These are phyloP conservation scores for Solenopsis invicta DNA, from an alignment of 1,140 invertebrate species.

Conservation along the genomic window DNA sequence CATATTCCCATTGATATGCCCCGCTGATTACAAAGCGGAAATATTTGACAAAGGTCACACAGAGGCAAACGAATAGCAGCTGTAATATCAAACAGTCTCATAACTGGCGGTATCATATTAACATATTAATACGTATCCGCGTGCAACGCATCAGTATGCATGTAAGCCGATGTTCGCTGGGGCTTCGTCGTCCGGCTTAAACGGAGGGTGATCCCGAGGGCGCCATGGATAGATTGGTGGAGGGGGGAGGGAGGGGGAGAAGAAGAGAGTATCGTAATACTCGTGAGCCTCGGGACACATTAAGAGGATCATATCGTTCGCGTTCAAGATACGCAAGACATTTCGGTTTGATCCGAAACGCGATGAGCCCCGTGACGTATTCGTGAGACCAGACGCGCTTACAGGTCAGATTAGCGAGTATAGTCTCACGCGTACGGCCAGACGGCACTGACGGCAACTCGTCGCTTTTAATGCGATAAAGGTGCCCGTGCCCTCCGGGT, in stretches of 20 bases:
- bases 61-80: constrained; percentile 46
- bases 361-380: constrained; percentile 52
- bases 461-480: constrained; percentile 73
- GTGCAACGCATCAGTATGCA: constrained; percentile 81
- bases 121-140: constrained; percentile 77
- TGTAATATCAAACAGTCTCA: constrained; percentile 60
- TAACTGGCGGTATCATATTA: constrained; percentile 64
- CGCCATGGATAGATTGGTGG: constrained; percentile 17
- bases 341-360: constrained; percentile 76
- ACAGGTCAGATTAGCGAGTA: constrained; percentile 16
- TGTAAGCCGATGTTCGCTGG: constrained; percentile 80
- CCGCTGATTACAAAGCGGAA: neutral
- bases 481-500: constrained; percentile 45
- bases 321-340: constrained; percentile 77
- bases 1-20: neutral
- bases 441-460: constrained; percentile 60
- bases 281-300: constrained; percentile 80
- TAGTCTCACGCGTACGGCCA: constrained; percentile 41
- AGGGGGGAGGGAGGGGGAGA: constrained; percentile 5
- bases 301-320: constrained; percentile 85
- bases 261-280: constrained; percentile 83
- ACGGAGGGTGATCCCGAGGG: constrained; percentile 49
- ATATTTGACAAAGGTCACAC: constrained; percentile 30
- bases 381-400: constrained; percentile 25
- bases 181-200: constrained; percentile 82